Evolutionary conservation across 2,113 vertebrate species (phyloP).

Genomic region (Corythoichthys haematopterus): DNA sequence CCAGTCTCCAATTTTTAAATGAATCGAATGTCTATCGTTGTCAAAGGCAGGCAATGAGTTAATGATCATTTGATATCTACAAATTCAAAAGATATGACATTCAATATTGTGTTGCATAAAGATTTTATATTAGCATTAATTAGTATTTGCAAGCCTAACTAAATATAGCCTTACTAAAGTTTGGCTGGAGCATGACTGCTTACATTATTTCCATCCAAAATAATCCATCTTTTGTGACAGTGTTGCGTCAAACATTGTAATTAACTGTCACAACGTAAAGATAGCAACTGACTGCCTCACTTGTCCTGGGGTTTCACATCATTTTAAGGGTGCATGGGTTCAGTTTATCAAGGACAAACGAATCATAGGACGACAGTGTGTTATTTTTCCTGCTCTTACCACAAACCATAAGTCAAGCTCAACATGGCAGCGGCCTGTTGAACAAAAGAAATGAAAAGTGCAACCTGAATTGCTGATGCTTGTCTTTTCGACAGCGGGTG

Average conservation of each 20-base stretch:
- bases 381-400: constrained; percentile 9
- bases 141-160: not conserved
- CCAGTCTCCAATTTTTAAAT: no score
- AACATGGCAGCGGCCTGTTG: not conserved
- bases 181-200: constrained; percentile 25
- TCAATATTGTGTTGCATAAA: not conserved
- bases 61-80: no score
- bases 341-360: constrained; percentile 45
- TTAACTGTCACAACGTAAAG: constrained; percentile 67
- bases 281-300: constrained; percentile 64
- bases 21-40: no score
- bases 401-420: constrained; percentile 3
- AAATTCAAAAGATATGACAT: no score
- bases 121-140: not conserved
- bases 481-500: constrained; percentile 8
- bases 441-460: constrained; percentile 1
- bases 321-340: constrained; percentile 47
- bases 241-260: constrained; percentile 74
- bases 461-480: not conserved
- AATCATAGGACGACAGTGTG: constrained; percentile 6
- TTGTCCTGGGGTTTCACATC: constrained; percentile 55
- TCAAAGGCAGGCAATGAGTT: no score
- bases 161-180: constrained; percentile 2
- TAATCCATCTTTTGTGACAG: constrained; percentile 51
- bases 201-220: constrained; percentile 32